These are phyloP conservation scores for Ptyas mucosa DNA, from an alignment of 2,113 vertebrate species.

Conservation along the genomic window DNA sequence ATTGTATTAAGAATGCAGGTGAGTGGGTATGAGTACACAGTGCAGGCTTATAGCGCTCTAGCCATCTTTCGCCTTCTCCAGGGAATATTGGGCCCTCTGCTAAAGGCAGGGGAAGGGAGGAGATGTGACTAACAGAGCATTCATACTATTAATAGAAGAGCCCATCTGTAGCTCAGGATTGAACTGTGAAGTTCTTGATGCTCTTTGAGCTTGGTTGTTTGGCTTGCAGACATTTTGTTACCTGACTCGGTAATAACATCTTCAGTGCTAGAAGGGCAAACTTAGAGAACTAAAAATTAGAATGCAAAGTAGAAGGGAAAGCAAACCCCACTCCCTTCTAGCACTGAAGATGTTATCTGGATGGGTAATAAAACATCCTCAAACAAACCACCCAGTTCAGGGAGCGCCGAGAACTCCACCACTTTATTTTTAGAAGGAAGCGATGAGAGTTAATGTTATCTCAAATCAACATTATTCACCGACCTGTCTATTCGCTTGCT, in stretches of 20 bases:
- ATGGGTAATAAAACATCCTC: not conserved
- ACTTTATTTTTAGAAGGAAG: not conserved
- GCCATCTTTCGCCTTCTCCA: not conserved
- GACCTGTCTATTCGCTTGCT: not conserved
- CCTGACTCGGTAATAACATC: not conserved
- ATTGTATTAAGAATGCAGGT: not conserved
- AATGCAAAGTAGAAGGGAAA: not conserved
- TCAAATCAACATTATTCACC: not conserved
- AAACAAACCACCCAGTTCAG: too few species aligned
- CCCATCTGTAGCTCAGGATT: not conserved
- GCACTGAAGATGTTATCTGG: not conserved
- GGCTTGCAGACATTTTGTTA: not conserved
- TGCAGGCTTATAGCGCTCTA: not conserved
- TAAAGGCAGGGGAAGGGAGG: not conserved
- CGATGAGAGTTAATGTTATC: not conserved
- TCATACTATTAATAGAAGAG: not conserved
- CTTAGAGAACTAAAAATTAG: not conserved
- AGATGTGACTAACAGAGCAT: not conserved
- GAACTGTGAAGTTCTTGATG: not conserved
- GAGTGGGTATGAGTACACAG: not conserved
- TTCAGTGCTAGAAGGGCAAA: not conserved
- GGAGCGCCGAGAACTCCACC: not conserved
- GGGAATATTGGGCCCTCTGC: not conserved
- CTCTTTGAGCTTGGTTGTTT: not conserved
- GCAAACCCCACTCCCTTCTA: not conserved